These are phyloP conservation scores for Seira musarum DNA, from an alignment of 2,888 invertebrate species.

Conservation along the genomic window DNA sequence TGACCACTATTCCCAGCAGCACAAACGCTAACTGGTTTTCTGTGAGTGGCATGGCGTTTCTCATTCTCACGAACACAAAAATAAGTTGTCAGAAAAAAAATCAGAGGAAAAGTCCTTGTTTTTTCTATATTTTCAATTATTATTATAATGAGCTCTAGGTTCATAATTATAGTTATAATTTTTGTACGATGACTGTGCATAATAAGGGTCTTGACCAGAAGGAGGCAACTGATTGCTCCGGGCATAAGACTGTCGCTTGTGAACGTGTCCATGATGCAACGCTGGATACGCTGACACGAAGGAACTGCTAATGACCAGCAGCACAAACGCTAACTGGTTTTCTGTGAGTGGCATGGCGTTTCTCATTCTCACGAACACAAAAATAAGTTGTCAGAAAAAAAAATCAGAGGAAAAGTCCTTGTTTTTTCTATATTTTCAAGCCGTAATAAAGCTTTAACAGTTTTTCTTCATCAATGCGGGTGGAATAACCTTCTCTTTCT, in stretches of 20 bases:
- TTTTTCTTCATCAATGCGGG: slow-evolving; percentile 29
- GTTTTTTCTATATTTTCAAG: slow-evolving; percentile 3
- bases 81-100: not conserved
- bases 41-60: slow-evolving; percentile 17
- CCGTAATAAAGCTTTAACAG: not conserved
- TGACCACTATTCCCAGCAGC: not conserved
- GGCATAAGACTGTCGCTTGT: slow-evolving; percentile 42
- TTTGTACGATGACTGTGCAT: slow-evolving; percentile 40
- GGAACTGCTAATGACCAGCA: not conserved
- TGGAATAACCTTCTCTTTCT: slow-evolving; percentile 48
- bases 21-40: not conserved
- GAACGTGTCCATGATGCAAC: slow-evolving; percentile 29
- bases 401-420: not conserved
- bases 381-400: not conserved
- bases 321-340: not conserved
- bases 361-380: not conserved
- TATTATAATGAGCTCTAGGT: not conserved
- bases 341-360: slow-evolving; percentile 14
- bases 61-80: not conserved
- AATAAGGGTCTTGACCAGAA: slow-evolving; percentile 39
- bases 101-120: not conserved
- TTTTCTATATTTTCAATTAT: too few species aligned
- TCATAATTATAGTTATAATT: slow-evolving; percentile 39
- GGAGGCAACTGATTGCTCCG: slow-evolving; percentile 41
- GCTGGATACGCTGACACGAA: slow-evolving; percentile 38